Evolutionary conservation across 2,113 vertebrate species (phyloP).

Genomic region (Gobio gobio): DNA sequence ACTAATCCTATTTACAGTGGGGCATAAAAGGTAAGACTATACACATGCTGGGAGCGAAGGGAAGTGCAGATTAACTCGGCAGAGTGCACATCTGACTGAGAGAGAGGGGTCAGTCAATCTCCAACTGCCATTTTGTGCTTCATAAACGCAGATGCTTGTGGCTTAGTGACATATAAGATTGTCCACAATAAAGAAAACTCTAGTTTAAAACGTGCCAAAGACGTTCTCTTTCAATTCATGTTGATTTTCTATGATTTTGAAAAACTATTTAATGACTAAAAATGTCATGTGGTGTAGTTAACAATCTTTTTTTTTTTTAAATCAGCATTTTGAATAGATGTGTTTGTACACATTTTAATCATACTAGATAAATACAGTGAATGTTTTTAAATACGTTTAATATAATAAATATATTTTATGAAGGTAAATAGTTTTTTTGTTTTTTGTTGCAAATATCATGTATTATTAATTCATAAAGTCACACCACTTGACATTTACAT

Average conservation of each 20-base stretch:
- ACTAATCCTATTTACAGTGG: conserved; percentile 73
- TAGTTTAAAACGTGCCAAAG: not conserved
- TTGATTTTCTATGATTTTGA: not conserved
- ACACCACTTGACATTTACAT: not conserved
- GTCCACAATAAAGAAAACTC: not conserved
- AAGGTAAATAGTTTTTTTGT: not conserved
- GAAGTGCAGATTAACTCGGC: conserved; percentile 64
- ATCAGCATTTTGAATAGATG: not conserved
- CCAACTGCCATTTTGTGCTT: conserved; percentile 5
- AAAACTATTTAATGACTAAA: not conserved
- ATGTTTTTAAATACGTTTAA: not conserved
- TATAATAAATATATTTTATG: not conserved
- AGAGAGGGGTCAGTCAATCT: conserved; percentile 1
- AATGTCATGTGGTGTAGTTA: not conserved
- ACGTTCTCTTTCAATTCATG: not conserved
- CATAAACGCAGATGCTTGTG: not conserved
- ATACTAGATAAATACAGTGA: not conserved
- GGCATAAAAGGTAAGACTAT: conserved; percentile 69
- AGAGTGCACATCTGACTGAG: conserved; percentile 62
- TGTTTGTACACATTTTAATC: not conserved
- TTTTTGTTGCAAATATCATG: not conserved
- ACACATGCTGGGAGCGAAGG: conserved; percentile 64
- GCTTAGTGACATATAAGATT: not conserved
- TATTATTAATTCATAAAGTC: not conserved
- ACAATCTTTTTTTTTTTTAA: too few species aligned